Evolutionary conservation across 2,888 invertebrate genomes (phyloP).

Genomic region (Catonia carolina): DNA sequence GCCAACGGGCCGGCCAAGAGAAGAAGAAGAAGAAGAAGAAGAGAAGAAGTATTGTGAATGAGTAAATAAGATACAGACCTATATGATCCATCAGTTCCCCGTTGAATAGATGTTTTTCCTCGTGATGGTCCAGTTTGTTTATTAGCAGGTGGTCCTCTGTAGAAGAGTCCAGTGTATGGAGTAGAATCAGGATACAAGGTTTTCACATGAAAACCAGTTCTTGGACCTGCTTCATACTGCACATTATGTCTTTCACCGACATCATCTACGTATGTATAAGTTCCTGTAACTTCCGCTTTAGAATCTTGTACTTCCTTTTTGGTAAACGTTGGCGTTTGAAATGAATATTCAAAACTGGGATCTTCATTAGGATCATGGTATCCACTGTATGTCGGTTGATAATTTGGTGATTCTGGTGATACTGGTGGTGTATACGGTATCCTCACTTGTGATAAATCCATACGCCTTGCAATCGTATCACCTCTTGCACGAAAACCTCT

Average conservation of each 20-base stretch:
- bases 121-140: slow-evolving; percentile 46
- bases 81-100: slow-evolving; percentile 66
- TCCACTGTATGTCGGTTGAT: slow-evolving; percentile 57
- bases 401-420: slow-evolving; percentile 36
- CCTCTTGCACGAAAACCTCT: slow-evolving; percentile 72
- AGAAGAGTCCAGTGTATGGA: slow-evolving; percentile 41
- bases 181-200: slow-evolving; percentile 60
- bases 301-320: slow-evolving; percentile 60
- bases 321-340: slow-evolving; percentile 59
- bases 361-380: slow-evolving; percentile 70
- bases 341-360: slow-evolving; percentile 64
- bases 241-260: slow-evolving; percentile 69
- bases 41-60: neutral
- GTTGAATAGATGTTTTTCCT: slow-evolving; percentile 64
- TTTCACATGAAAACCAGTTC: slow-evolving; percentile 68
- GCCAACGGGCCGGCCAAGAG: too few species aligned
- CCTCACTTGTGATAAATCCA: slow-evolving; percentile 57
- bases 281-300: slow-evolving; percentile 55
- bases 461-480: slow-evolving; percentile 64
- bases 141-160: slow-evolving; percentile 54
- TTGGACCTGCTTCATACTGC: slow-evolving; percentile 66
- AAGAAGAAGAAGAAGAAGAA: neutral
- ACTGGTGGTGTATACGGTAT: slow-evolving; percentile 38
- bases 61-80: slow-evolving; percentile 42
- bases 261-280: slow-evolving; percentile 65